Conservation (phyloP, 1,140 invertebrate species). For the Coptotermes formosanus region DNA sequence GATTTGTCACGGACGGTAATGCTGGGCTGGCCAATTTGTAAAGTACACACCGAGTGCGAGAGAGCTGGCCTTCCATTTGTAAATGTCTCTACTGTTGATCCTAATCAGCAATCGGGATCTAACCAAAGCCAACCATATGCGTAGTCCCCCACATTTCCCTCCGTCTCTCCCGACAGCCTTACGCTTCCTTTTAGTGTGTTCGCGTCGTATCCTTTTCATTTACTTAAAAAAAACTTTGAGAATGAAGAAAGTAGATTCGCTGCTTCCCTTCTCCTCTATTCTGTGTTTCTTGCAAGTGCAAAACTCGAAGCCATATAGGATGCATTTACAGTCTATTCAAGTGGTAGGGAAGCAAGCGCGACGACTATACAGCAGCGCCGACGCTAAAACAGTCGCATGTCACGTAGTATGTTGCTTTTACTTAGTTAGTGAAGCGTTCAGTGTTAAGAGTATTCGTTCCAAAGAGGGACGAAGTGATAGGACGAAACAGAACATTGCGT, state of each 20-base stretch:
- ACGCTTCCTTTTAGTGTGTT: neutral
- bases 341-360: no score
- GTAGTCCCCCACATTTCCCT: neutral
- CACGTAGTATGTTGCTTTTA: no score
- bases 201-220: neutral
- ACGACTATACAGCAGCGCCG: no score
- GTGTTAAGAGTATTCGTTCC: no score
- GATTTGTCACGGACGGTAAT: neutral
- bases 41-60: slow-evolving; percentile 12
- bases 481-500: no score
- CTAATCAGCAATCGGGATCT: slow-evolving; percentile 22
- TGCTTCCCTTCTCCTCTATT: neutral
- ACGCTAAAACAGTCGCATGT: no score
- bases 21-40: slow-evolving; percentile 20
- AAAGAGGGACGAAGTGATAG: no score
- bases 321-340: no score
- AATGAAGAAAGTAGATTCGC: neutral
- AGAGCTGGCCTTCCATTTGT: slow-evolving; percentile 13
- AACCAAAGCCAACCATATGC: slow-evolving; percentile 8
- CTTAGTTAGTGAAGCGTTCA: no score
- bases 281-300: neutral
- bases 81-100: slow-evolving; percentile 2
- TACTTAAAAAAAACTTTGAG: neutral
- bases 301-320: no score
- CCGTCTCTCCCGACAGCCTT: neutral